Base-by-base conservation (phyloP, 2,888 invertebrate genomes). In the Caenorhabditis sulstoni region DNA sequence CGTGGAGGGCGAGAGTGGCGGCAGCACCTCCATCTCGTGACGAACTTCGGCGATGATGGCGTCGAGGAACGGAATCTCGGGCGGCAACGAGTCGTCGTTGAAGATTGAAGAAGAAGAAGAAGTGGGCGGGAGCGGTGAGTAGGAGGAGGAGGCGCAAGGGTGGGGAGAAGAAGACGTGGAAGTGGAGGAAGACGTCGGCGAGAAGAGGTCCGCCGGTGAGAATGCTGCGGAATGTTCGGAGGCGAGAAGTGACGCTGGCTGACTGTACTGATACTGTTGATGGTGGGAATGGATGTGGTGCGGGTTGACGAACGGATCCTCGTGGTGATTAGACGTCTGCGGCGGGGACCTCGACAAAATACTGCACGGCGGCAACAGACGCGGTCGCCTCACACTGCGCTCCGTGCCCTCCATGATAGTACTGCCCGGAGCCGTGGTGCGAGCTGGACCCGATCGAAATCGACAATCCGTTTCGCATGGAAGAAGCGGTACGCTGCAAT, bases 11-110 rank as follows among this genome's bases (percentile, higher is more conserved):
- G 77, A 77, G 29, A 5, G 29, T 22, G 61, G 61, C 23, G 82
- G 65, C 29, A 65, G 50, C 29, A 84, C 52, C 14, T 22, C 44
- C 22, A 87, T 76, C 73, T 88, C 88, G 16, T 73, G 78, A n/a
- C 86, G 85, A 9, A 87, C 88, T 65, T 88, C 84, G n/a, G 78
- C 79, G 49, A 89, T 81, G 41, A 88, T 58, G 11, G 81, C 78
- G 77, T 89, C 88, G 52, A 88, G 65, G 81, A 83, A 82, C 20
- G 81, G 82, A 37, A 81, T 64, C 9, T 49, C 65, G 39, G 52
- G 14, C 20, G 45, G 49, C 37, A 65, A 14, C 45, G 61, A 39
- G 23, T 53, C 64, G 68, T 53, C 20, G 66, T 61, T 50, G n/a
- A 29, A 29, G 29, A 29, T 29, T 7, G 29, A 29, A 3, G 50